Percentiles rank a stretch among this genome's conserved stretches.
phyloP scores from a whole-genome alignment of 2,888 invertebrate species.

The Drosophila cognata region DNA sequence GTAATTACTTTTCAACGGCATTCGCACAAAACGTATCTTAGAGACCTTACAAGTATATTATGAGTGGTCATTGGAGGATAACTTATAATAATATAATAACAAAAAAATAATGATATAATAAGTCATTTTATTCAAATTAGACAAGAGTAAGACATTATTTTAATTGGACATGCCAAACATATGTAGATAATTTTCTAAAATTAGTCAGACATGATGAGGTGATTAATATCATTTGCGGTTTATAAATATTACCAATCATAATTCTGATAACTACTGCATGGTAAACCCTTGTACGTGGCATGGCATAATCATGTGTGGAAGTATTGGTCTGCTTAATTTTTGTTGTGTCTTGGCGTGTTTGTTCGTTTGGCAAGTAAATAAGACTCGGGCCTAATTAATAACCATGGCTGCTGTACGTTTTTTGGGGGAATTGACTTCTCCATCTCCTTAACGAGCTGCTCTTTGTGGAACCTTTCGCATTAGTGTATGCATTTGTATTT shows the following conservation, averaged over 20 bases:
- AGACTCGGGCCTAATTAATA: conserved; percentile 39
- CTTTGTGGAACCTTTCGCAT: conserved; percentile 24
- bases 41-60: neutral
- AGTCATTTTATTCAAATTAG: neutral
- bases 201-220: neutral
- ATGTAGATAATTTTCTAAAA: neutral
- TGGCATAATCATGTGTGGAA: conserved; percentile 23
- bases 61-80: neutral
- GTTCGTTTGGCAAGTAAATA: conserved; percentile 38
- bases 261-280: conserved; percentile 19
- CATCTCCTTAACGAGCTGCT: conserved; percentile 33
- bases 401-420: conserved; percentile 14
- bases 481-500: conserved; percentile 10
- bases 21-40: neutral
- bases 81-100: neutral
- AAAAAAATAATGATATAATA: neutral
- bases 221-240: neutral
- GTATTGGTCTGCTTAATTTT: conserved; percentile 10
- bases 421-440: neutral
- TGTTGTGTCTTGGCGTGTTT: conserved; percentile 15
- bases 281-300: conserved; percentile 24
- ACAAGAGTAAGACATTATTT: neutral
- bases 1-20: neutral
- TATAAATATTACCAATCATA: conserved; percentile 13
- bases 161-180: neutral